Percentiles rank a stretch among this genome's conserved stretches.
These are phyloP conservation scores for Agriopis aurantiaria DNA, from an alignment of 2,888 invertebrate species.

Conservation along the genomic window DNA sequence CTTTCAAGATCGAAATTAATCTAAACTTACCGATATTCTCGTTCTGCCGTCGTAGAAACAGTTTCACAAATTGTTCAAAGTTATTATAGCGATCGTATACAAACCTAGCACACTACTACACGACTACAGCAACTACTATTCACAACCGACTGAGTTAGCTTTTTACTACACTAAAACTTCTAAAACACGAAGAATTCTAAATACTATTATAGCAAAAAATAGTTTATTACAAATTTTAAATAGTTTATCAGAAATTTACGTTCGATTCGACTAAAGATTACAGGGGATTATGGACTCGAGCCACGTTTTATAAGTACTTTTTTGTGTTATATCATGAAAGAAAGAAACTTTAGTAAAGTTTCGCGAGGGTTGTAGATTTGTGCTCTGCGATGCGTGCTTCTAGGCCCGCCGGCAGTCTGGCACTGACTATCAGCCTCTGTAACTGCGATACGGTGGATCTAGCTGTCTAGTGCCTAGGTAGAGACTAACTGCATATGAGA, in stretches of 20 bases:
- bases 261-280: constrained; percentile 12
- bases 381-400: constrained; percentile 65
- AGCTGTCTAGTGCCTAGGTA: constrained; percentile 63
- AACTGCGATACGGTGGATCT: constrained; percentile 75
- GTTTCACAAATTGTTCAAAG: constrained; percentile 32
- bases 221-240: constrained; percentile 24
- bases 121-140: constrained; percentile 55
- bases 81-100: constrained; percentile 47
- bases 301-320: constrained; percentile 15
- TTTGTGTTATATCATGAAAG: constrained; percentile 22
- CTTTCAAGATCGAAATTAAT: not conserved
- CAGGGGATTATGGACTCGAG: constrained; percentile 16
- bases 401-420: constrained; percentile 68
- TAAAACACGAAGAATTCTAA: constrained; percentile 43
- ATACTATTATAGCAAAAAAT: constrained; percentile 24
- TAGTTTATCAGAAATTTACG: constrained; percentile 10
- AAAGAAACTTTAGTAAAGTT: constrained; percentile 40
- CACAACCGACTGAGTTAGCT: constrained; percentile 68
- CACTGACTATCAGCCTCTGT: constrained; percentile 54
- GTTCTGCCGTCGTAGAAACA: constrained; percentile 5
- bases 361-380: constrained; percentile 30
- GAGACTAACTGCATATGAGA: constrained; percentile 41
- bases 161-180: constrained; percentile 49
- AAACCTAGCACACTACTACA: constrained; percentile 54
- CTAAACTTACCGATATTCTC: constrained; percentile 39